Conservation (phyloP, 2,888 invertebrate genomes). For the Ophion costatus region DNA sequence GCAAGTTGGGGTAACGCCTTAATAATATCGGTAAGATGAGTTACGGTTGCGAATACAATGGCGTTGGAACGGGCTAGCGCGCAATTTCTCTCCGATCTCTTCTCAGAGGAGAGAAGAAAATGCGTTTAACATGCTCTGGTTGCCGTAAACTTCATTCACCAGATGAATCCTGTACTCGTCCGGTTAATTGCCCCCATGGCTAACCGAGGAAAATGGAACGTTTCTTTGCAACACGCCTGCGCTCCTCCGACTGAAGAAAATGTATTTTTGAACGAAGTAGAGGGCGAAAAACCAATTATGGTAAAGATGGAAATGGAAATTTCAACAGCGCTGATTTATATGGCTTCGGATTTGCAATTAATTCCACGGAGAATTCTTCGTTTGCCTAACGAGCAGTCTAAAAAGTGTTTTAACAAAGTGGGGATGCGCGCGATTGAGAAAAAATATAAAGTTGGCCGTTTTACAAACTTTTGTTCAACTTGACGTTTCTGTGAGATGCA, state of each 20-base stretch:
- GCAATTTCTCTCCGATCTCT: constrained; percentile 40
- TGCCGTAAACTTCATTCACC: constrained; percentile 69
- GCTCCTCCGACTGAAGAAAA: not conserved
- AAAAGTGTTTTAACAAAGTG: not conserved
- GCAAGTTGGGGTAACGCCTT: too few species aligned
- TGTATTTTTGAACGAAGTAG: constrained; percentile 9
- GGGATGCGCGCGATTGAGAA: not conserved
- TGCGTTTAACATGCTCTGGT: constrained; percentile 71
- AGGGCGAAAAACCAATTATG: constrained; percentile 13
- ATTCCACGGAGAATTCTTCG: not conserved
- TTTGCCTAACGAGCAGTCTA: not conserved
- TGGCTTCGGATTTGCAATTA: not conserved
- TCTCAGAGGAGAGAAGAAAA: constrained; percentile 52
- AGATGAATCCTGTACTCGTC: constrained; percentile 60
- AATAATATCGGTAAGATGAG: not conserved
- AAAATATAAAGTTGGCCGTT: not conserved
- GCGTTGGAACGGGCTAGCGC: constrained; percentile 49
- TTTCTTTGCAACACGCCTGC: constrained; percentile 44
- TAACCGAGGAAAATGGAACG: constrained; percentile 55
- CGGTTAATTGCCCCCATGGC: constrained; percentile 64
- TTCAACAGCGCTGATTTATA: constrained; percentile 19
- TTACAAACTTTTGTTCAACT: not conserved
- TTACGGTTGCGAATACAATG: not conserved
- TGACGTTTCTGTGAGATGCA: too few species aligned
- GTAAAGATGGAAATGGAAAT: constrained; percentile 26